Conservation (phyloP, 2,113 vertebrate species). For the Heterochromis multidens region DNA sequence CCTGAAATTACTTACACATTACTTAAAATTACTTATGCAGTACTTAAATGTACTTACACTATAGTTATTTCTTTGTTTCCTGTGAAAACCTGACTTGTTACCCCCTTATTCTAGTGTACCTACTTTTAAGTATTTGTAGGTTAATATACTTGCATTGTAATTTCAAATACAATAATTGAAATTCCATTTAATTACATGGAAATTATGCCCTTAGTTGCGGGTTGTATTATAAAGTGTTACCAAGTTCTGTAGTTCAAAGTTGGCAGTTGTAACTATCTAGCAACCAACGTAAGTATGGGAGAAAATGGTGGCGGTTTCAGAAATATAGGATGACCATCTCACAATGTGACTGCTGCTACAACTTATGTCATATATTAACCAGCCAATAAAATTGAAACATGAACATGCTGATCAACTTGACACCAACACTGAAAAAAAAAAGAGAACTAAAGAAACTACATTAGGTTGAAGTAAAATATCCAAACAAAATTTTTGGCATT, state of each 20-base stretch:
- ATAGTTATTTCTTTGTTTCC: no score
- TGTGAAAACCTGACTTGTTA: no score
- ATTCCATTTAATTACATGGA: no score
- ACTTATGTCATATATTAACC: no score
- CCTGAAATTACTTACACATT: no score
- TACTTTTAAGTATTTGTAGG: not conserved
- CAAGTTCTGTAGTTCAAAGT: not conserved
- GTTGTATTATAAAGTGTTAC: no score
- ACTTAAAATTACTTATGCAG: no score
- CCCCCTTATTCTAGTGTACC: no score
- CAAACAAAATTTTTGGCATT: not conserved
- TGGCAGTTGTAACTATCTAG: not conserved
- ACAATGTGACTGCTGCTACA: not conserved
- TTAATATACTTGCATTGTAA: not conserved
- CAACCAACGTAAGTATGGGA: not conserved
- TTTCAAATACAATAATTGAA: not conserved
- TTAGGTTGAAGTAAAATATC: not conserved
- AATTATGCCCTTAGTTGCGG: no score
- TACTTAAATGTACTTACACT: no score
- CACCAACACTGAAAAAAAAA: not conserved
- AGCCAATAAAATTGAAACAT: not conserved
- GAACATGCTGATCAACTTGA: not conserved
- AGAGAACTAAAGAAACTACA: not conserved
- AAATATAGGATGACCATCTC: not conserved
- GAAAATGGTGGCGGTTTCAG: not conserved